Conservation (phyloP, 2,888 invertebrate genomes). For the Actias luna region DNA sequence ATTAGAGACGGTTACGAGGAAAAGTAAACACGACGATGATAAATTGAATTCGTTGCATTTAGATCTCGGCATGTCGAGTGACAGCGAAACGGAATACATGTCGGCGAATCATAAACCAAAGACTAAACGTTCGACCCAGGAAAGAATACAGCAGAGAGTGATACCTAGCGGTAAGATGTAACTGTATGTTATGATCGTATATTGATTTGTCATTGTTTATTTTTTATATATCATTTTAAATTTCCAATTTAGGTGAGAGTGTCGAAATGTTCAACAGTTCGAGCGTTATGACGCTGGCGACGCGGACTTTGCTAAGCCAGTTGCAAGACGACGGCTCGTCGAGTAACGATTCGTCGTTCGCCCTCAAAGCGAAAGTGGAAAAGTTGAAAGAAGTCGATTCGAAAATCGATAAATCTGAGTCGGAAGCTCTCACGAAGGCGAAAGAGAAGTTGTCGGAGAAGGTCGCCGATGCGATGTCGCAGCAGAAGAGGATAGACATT, state of each 20-base stretch:
- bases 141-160: slow-evolving; percentile 55
- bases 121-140: slow-evolving; percentile 55
- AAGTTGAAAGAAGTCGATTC: slow-evolving; percentile 48
- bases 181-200: slow-evolving; percentile 32
- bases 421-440: slow-evolving; percentile 68
- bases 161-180: slow-evolving; percentile 63
- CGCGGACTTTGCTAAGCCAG: slow-evolving; percentile 75
- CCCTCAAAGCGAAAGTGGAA: slow-evolving; percentile 58
- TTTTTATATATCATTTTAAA: slow-evolving; percentile 32
- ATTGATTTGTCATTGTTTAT: slow-evolving; percentile 37
- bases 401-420: slow-evolving; percentile 59
- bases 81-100: slow-evolving; percentile 73
- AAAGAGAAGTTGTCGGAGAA: slow-evolving; percentile 72
- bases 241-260: slow-evolving; percentile 66
- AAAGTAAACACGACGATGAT: slow-evolving; percentile 69
- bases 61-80: slow-evolving; percentile 78
- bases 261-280: slow-evolving; percentile 65
- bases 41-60: slow-evolving; percentile 73
- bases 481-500: slow-evolving; percentile 74
- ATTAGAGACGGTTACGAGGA: slow-evolving; percentile 76
- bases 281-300: slow-evolving; percentile 65
- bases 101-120: slow-evolving; percentile 56
- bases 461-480: slow-evolving; percentile 67
- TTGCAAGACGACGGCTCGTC: slow-evolving; percentile 79
- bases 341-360: slow-evolving; percentile 77